phyloP scores from a whole-genome alignment of 2,797 vertebrate genomes.

The Acanthornis magna region DNA sequence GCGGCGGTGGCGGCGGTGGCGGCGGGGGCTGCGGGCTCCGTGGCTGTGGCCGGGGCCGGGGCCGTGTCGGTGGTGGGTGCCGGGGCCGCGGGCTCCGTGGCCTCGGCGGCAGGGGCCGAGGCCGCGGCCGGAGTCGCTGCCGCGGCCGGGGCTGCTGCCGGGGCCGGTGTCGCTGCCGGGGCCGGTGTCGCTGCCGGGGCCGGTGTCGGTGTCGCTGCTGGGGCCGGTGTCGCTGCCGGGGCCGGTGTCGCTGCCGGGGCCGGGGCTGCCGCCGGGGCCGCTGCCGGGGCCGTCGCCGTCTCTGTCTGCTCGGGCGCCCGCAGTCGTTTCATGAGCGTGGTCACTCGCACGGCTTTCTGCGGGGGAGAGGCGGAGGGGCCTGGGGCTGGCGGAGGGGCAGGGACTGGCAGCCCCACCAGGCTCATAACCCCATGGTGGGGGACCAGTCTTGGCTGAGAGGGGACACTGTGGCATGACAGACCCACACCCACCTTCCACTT shows the following conservation, averaged over 20 bases:
- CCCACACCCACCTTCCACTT: slow-evolving; percentile 90
- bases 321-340: slow-evolving; percentile 96
- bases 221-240: background rate
- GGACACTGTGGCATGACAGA: background rate
- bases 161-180: background rate
- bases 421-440: background rate
- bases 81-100: background rate
- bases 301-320: slow-evolving; percentile 86
- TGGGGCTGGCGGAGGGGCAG: too few species aligned
- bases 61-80: background rate
- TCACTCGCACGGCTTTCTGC: slow-evolving; percentile 97
- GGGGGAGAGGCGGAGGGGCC: background rate
- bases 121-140: background rate
- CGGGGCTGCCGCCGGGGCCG: background rate
- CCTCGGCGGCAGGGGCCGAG: background rate
- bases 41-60: background rate
- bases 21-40: background rate
- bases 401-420: background rate
- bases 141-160: background rate
- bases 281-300: background rate
- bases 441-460: background rate
- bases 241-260: background rate
- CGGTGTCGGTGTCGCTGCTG: background rate
- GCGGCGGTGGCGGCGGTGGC: background rate
- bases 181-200: background rate